phyloP scores from a whole-genome alignment of 2,113 vertebrate genomes.

The Nymphicus hollandicus region DNA sequence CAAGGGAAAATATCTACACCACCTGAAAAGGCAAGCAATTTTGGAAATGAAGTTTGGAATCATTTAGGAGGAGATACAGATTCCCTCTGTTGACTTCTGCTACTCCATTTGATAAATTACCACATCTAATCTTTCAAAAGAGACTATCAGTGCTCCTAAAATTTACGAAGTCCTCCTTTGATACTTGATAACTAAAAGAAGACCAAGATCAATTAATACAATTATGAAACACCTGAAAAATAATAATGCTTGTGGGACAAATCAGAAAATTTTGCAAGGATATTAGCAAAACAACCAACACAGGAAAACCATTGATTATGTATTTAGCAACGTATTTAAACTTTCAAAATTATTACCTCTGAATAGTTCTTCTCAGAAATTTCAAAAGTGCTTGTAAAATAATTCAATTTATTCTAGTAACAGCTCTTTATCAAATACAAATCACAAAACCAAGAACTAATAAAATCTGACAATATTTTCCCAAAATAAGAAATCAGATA shows the following conservation, averaged over 20 bases:
- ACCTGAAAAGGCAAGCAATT: not conserved
- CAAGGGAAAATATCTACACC: accelerated
- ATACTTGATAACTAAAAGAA: not conserved
- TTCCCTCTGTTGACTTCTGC: not conserved
- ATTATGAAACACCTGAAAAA: not conserved
- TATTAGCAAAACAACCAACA: not conserved
- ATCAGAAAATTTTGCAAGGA: not conserved
- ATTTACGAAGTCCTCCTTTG: not conserved
- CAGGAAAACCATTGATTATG: not conserved
- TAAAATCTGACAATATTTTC: not conserved
- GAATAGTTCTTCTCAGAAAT: not conserved
- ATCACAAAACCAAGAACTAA: not conserved
- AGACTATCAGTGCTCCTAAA: not conserved
- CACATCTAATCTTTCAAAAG: not conserved
- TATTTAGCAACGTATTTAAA: not conserved
- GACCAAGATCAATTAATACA: not conserved
- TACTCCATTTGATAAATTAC: not conserved
- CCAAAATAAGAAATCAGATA: not conserved
- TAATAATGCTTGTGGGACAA: not conserved
- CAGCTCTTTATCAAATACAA: not conserved
- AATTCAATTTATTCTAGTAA: not conserved
- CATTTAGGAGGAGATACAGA: not conserved
- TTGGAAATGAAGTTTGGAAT: not conserved
- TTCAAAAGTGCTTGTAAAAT: not conserved
- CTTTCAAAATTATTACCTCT: not conserved